Evolutionary conservation across 2,797 vertebrate species (phyloP).

Genomic region (Micrastur ruficollis): DNA sequence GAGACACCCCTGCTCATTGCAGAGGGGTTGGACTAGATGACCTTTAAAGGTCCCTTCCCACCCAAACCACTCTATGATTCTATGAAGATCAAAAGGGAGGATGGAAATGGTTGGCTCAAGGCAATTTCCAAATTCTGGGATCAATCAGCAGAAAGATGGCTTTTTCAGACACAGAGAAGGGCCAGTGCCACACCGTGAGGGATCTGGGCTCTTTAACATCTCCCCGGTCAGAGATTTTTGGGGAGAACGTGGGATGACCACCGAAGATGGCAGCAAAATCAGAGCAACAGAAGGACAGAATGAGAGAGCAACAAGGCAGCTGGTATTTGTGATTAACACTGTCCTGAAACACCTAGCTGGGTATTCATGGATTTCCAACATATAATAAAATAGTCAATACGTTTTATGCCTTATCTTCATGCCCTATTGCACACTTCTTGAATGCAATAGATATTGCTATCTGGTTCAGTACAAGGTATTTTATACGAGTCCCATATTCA

Average conservation of each 20-base stretch:
- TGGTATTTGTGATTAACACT: background rate
- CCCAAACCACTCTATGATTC: background rate
- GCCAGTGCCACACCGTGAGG: background rate
- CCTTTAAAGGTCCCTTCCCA: background rate
- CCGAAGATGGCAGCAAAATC: background rate
- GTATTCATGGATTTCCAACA: background rate
- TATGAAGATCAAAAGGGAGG: background rate
- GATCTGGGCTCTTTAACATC: background rate
- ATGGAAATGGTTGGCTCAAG: background rate
- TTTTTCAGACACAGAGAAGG: background rate
- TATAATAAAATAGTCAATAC: background rate
- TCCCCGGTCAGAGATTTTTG: background rate
- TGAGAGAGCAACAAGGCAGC: background rate
- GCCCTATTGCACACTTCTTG: constrained; percentile 52
- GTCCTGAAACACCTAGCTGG: background rate
- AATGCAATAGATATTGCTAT: constrained; percentile 47
- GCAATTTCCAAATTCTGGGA: background rate
- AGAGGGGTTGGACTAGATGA: background rate
- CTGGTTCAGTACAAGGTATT: background rate
- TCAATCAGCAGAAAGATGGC: background rate
- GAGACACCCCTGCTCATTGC: background rate
- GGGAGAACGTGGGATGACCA: background rate
- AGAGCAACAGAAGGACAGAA: background rate
- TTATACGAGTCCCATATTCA: background rate
- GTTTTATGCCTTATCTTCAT: constrained; percentile 13